Evolutionary conservation across 2,888 invertebrate species (phyloP), one percentile per base, ranked within the genome.

Genomic region (Gymnocheta viridis): DNA sequence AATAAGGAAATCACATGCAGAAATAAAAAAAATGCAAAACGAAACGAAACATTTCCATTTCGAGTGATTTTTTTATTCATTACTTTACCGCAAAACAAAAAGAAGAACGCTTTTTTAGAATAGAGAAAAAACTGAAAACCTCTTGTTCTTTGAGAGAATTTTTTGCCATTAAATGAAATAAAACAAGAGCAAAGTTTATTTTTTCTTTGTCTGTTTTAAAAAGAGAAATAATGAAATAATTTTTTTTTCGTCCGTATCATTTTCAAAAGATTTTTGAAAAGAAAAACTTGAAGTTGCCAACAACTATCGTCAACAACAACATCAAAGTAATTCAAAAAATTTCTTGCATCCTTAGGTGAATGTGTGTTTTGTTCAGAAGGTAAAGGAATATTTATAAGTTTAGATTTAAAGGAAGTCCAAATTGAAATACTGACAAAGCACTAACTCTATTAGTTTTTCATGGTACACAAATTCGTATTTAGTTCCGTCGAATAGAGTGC

Each of bases 51-150:
- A 64, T 82, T 79, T 58, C 64, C 44, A 73, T 80, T 80, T 76
- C 14, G 10, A 76, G 64, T 80, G 64, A 58, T 80, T 76, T 70
- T 51, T 79, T 80, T 77, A 67, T 83, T 80, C 60, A 76, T 76
- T 82, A 76, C 54, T 76, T 74, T 56, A 14, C 74, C 58, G 35
- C 60, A 62, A 70, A 77, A 51, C 38, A 56, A 73, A 69, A 69
- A 51, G 47, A 47, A 19, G 67, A 47, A 56, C 17, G 1, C 51
- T 66, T 54, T 64, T 54, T 47, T 41, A 38, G 64, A 17, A 56
- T n/a, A 27, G 4, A n/a, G 35, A 38, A 47, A 47, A 62, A 56
- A 44, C 14, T 2, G 24, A 60, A 73, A 64, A 47, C 9, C 29
- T 60, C 54, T 54, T 60, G 19, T 32, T 56, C 51, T 60, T 78